Evolutionary conservation across 1,140 invertebrate genomes (phyloP), one percentile per base, ranked within the genome.

Genomic region (Cyphomyrmex costatus): DNA sequence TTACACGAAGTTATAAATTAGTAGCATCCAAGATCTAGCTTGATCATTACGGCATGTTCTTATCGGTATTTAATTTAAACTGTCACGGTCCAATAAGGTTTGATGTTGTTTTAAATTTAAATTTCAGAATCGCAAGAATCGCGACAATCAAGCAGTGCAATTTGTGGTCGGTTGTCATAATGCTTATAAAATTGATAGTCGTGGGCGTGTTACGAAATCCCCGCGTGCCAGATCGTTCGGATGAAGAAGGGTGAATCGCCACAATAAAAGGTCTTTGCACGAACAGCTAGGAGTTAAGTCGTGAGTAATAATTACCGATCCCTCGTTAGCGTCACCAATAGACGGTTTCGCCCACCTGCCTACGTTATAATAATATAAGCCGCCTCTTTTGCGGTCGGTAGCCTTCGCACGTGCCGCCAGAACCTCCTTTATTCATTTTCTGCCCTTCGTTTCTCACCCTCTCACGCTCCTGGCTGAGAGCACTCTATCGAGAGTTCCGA

Each of bases 301-400:
- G 87, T 91, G 90, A 89, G 87, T 93, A 93, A 93, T 93, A 92
- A 94, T 93, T 93, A 92, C 84, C 78, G 92, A 90, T 89, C 86
- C 85, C 89, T 91, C 87, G 92, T 92, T 92, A 93, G 92, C 74
- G 76, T 78, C 85, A 66, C 53, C 78, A 90, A 93, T 91, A 88
- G 89, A 89, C 85, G 88, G 87, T 90, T 82, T 90, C 88, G 92
- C 91, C 89, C 91, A 94, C 93, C 93, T 93, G 93, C 91, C 89
- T 87, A 87, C 89, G 90, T 93, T 92, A 91, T 93, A 92, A 93
- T 94, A 92, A 92, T 92, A 90, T 92, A 92, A 93, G 91, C 90
- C 91, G 91, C 90, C 92, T 94, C 90, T 91, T 91, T 93, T 94
- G 92, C 91, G 93, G 93, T 92, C 77, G 89, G 89, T 85, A 87